Percentiles rank a stretch among this genome's conserved stretches.
Conservation (phyloP, 2,888 invertebrate genomes). For the Phyto melanocephala region DNA sequence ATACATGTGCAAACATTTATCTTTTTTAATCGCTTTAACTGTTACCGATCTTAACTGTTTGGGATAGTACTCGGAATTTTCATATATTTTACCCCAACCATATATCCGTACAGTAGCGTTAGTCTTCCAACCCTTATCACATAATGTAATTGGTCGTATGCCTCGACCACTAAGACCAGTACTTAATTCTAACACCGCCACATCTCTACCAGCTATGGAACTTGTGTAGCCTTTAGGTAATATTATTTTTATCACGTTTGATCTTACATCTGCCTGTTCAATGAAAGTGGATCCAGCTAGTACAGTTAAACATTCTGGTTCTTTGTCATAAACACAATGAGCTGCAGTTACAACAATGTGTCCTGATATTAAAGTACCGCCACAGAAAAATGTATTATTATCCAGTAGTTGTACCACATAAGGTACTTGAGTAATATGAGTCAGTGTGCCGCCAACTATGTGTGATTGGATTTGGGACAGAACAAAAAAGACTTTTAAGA, state of each 20-base stretch:
- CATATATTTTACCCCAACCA: constrained; percentile 66
- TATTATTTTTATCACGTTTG: not conserved
- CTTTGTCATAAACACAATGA: constrained; percentile 38
- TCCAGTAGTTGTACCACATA: constrained; percentile 60
- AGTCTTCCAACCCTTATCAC: not conserved
- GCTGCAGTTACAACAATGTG: constrained; percentile 41
- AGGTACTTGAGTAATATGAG: not conserved
- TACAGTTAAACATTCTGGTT: not conserved
- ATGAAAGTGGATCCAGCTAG: constrained; percentile 48
- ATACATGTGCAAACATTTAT: not conserved
- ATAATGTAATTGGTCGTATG: constrained; percentile 49
- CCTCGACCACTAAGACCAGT: constrained; percentile 28
- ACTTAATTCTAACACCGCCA: constrained; percentile 61
- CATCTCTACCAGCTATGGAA: constrained; percentile 53
- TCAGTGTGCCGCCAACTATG: constrained; percentile 48
- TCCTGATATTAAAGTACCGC: constrained; percentile 62
- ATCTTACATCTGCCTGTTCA: not conserved
- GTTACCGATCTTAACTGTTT: constrained; percentile 47
- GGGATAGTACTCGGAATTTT: constrained; percentile 15
- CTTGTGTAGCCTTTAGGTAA: constrained; percentile 24
- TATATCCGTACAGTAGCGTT: constrained; percentile 50
- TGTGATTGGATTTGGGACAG: constrained; percentile 3
- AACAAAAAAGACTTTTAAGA: not conserved
- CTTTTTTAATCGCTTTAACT: constrained; percentile 15
- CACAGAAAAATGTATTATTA: constrained; percentile 55